Evolutionary conservation across 2,797 vertebrate species (phyloP), one percentile per base, ranked within the genome.

Genomic region (Octomys mimax): DNA sequence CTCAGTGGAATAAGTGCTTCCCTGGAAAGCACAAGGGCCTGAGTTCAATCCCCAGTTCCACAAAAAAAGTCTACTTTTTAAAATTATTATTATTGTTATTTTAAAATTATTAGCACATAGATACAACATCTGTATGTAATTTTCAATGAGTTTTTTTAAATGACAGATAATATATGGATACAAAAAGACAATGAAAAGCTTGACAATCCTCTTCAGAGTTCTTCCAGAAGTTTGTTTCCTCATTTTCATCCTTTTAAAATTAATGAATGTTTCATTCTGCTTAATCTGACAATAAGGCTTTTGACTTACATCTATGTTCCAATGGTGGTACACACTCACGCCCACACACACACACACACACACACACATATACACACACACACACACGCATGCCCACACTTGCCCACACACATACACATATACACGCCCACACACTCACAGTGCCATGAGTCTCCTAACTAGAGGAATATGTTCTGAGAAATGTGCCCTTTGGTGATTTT

Each of bases 281-380:
- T 94, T 61, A 49, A 28, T 68, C 61, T 96, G 59, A 77, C 36
- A 96, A 94, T n/a, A 52, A 87, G 52, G 57, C n/a, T 91, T 96
- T 85, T 92, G 62, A 94, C 91, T 83, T 85, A 92, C 42, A 94
- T 42, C 85, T 98, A 13, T 54, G 64, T 84, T 81, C 31, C 33
- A 71, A 33, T 70, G 52, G 28, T 14, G 31, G 39, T 21, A 93
- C 7, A 80, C 12, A 52, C 24, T 52, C 24, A 42, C 59, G 6
- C 6, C 28, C 11, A 18, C 0, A 21, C n/a, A 24, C 42, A 81
- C 4, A 49, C 36, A 62, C 14, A 52, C 6, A 62, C 11, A 39
- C 24, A 52, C 24, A 42, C 59, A 16, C 6, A 39, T 7, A 18
- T 0, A 19, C 28, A 24, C 42, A 81, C 4, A 49, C 36, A 62